Percentiles rank a stretch among this genome's conserved stretches.
phyloP scores from a whole-genome alignment of 2,113 vertebrate species.

The Oceanites oceanicus region DNA sequence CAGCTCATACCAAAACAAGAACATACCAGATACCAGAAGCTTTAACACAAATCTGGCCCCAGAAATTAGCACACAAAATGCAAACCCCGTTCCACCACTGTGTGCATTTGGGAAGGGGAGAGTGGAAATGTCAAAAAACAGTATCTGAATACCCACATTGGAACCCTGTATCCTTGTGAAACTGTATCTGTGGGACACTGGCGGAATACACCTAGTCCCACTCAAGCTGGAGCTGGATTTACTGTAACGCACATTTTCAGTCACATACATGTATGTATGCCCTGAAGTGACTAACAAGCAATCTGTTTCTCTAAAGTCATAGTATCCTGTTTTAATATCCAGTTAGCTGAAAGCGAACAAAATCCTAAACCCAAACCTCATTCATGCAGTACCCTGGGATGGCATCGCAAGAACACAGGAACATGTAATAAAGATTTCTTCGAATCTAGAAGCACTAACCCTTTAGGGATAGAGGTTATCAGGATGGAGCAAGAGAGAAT shows the following conservation, averaged over 20 bases:
- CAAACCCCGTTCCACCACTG: accelerated
- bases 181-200: background rate
- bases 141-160: background rate
- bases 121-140: background rate
- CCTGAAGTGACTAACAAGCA: background rate
- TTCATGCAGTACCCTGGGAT: background rate
- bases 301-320: background rate
- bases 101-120: background rate
- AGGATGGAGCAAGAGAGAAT: background rate
- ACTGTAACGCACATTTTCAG: background rate
- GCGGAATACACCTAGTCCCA: background rate
- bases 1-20: background rate
- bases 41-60: background rate
- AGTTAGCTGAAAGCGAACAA: background rate
- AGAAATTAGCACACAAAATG: background rate
- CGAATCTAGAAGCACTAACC: background rate
- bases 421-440: background rate
- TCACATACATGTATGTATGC: background rate
- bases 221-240: background rate
- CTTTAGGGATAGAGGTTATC: background rate
- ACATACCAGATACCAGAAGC: accelerated
- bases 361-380: background rate
- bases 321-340: background rate
- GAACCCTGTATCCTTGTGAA: background rate
- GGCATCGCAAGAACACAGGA: background rate